A percentile compares a stretch with the other conserved stretches of the same genome.
These are phyloP conservation scores for Aramus guarauna DNA, from an alignment of 2,113 vertebrate species.

Conservation along the genomic window DNA sequence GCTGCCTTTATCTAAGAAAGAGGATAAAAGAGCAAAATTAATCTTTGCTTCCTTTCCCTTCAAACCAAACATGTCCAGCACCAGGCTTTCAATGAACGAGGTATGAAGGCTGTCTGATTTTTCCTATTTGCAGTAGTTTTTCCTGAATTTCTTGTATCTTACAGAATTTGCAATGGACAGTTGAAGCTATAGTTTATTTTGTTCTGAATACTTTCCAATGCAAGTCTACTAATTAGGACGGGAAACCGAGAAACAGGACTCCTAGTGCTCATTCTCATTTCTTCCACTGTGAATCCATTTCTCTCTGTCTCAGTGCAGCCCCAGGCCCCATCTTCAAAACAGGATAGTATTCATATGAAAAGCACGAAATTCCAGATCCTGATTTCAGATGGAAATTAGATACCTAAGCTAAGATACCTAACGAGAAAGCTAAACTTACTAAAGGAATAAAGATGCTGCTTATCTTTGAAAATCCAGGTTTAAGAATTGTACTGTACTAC, in stretches of 20 bases:
- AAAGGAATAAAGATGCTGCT: not conserved
- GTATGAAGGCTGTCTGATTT: not conserved
- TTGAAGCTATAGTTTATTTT: not conserved
- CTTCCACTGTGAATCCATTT: not conserved
- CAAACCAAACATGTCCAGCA: not conserved
- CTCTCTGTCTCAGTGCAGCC: not conserved
- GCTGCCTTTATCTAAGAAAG: not conserved
- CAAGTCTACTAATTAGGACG: not conserved
- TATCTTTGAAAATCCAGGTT: not conserved
- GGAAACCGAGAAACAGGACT: not conserved
- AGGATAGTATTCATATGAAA: not conserved
- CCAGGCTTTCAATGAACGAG: not conserved
- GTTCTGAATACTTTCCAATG: not conserved
- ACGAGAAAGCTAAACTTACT: not conserved
- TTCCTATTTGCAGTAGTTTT: not conserved
- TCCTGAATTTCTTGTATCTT: not conserved
- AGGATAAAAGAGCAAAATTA: not conserved
- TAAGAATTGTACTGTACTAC: no score
- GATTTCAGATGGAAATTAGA: not conserved
- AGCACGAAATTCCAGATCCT: not conserved
- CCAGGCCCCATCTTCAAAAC: not conserved
- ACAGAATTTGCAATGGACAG: not conserved
- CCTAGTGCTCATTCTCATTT: not conserved
- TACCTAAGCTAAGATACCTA: not conserved
- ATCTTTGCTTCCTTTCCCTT: not conserved